Conservation (phyloP, 2,797 vertebrate genomes). For the Anolis apletophallus region DNA sequence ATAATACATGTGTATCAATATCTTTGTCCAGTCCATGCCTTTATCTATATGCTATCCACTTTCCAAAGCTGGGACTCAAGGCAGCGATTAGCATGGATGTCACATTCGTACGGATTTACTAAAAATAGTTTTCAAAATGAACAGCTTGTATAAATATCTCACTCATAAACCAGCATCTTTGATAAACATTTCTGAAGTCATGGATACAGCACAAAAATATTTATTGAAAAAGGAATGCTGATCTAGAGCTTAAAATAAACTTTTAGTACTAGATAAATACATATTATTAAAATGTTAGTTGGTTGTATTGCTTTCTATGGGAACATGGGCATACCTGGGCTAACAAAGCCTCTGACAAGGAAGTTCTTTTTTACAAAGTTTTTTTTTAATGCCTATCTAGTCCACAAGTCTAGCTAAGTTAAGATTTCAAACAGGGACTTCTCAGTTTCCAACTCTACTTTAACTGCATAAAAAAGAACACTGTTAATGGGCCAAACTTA, state of each 20-base stretch:
- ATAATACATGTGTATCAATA: no score
- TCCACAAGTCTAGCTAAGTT: background rate
- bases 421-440: background rate
- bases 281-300: background rate
- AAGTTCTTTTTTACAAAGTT: no score
- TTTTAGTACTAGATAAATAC: background rate
- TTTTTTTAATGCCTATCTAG: no score
- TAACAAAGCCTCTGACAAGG: no score
- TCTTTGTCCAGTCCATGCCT: no score
- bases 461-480: background rate
- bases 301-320: background rate
- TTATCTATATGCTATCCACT: no score
- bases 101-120: background rate
- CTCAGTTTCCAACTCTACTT: background rate
- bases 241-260: background rate
- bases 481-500: background rate
- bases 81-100: no score
- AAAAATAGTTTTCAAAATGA: slow-evolving; percentile 9
- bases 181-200: background rate
- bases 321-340: no score
- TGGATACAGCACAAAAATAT: background rate
- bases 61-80: no score
- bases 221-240: background rate
- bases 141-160: background rate
- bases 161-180: accelerated